A percentile compares a stretch with the other conserved stretches of the same genome.
These are phyloP conservation scores for Bovichtus diacanthus DNA, from an alignment of 2,797 vertebrate genomes.

Conservation along the genomic window DNA sequence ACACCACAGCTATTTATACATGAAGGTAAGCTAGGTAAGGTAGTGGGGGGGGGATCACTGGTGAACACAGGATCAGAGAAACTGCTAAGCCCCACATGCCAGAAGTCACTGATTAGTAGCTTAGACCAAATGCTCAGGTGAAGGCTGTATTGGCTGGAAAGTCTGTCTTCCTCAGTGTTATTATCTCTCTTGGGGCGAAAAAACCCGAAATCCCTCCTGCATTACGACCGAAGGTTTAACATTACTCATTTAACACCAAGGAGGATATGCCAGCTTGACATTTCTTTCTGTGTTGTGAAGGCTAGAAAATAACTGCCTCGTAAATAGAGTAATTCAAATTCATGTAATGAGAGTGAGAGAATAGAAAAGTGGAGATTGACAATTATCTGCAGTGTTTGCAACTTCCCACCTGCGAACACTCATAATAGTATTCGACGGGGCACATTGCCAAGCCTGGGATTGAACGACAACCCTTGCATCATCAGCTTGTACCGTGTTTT, in stretches of 20 bases:
- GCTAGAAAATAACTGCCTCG: not conserved
- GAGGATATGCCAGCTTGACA: conserved; percentile 4
- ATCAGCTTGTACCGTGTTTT: not conserved
- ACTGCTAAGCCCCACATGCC: not conserved
- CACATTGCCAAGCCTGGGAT: not conserved
- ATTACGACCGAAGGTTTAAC: conserved; percentile 24
- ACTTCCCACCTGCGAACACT: conserved; percentile 17
- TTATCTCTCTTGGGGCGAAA: conserved; percentile 15
- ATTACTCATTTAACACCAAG: conserved; percentile 10
- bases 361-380: not conserved
- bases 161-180: conserved; percentile 14
- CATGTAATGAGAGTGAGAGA: not conserved
- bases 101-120: conserved; percentile 37
- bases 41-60: not conserved
- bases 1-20: not conserved
- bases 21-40: not conserved
- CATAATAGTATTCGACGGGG: not conserved
- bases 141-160: conserved; percentile 6
- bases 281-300: not conserved
- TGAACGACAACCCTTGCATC: not conserved
- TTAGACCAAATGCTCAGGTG: not conserved
- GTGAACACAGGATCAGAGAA: conserved; percentile 4
- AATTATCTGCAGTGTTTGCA: conserved; percentile 12
- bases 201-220: conserved; percentile 37
- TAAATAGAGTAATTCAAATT: not conserved